These are phyloP conservation scores for Podarcis siculus DNA, from an alignment of 2,797 vertebrate genomes.

Conservation along the genomic window DNA sequence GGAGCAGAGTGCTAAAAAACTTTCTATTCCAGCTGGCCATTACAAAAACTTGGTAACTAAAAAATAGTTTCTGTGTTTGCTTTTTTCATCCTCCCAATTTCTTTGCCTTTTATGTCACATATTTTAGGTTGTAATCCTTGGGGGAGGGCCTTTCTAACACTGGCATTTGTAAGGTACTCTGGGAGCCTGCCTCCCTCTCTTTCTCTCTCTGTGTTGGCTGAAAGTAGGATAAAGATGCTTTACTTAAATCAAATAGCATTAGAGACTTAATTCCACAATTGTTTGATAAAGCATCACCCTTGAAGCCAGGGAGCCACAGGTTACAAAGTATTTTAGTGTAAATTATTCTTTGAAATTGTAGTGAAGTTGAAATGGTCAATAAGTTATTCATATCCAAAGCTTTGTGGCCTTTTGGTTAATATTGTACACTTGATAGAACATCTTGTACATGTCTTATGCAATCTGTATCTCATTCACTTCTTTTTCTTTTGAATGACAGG, in stretches of 20 bases:
- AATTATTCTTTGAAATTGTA: neutral
- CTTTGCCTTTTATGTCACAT: too few species aligned
- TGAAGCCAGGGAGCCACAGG: neutral
- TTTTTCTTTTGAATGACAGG: neutral
- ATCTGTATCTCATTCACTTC: neutral
- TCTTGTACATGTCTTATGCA: neutral
- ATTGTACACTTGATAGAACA: neutral
- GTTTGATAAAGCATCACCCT: neutral
- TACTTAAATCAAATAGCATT: neutral
- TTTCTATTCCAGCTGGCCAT: too few species aligned
- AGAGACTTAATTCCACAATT: constrained; percentile 1
- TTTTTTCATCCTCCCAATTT: too few species aligned
- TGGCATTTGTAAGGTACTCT: too few species aligned
- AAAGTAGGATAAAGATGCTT: too few species aligned
- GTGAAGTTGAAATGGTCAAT: too few species aligned
- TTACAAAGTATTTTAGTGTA: neutral
- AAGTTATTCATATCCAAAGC: neutral
- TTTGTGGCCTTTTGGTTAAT: neutral
- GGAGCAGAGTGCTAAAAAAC: neutral
- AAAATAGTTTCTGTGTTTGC: too few species aligned
- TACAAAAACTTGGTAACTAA: too few species aligned
- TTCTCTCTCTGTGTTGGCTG: too few species aligned
- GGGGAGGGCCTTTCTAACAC: too few species aligned
- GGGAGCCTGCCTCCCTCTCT: too few species aligned
- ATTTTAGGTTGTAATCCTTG: too few species aligned